phyloP scores from a whole-genome alignment of 2,888 invertebrate species.

The Athetis lepigone region DNA sequence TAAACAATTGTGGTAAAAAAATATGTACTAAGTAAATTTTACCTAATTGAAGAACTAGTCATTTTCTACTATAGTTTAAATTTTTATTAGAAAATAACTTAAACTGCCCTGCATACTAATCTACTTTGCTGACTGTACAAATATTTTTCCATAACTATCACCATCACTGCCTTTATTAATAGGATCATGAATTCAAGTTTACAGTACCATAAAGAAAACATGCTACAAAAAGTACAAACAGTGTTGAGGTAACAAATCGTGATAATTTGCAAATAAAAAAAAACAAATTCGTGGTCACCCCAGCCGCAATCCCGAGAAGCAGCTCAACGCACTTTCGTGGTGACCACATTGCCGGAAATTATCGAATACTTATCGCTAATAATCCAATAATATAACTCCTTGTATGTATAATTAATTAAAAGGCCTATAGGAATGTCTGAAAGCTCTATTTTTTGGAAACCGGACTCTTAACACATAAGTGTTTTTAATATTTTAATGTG shows the following conservation, averaged over 20 bases:
- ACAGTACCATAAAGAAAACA: background rate
- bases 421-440: conserved; percentile 45
- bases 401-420: conserved; percentile 48
- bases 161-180: too few relatives aligned
- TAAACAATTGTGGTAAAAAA: too few relatives aligned
- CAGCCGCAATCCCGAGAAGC: conserved; percentile 62
- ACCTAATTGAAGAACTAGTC: too few relatives aligned
- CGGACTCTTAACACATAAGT: conserved; percentile 49
- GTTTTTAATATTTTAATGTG: conserved; percentile 6
- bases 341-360: conserved; percentile 72
- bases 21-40: too few relatives aligned
- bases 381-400: conserved; percentile 57
- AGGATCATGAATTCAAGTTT: too few relatives aligned
- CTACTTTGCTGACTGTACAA: too few relatives aligned
- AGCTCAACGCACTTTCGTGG: conserved; percentile 66
- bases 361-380: conserved; percentile 68
- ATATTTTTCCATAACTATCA: too few relatives aligned
- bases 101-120: too few relatives aligned
- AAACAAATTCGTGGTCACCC: conserved; percentile 47
- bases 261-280: background rate
- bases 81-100: too few relatives aligned
- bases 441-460: conserved; percentile 40
- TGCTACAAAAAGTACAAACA: background rate
- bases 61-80: too few relatives aligned
- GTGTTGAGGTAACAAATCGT: background rate